Conservation (phyloP, 2,888 invertebrate species). For the Polyommatus icarus region DNA sequence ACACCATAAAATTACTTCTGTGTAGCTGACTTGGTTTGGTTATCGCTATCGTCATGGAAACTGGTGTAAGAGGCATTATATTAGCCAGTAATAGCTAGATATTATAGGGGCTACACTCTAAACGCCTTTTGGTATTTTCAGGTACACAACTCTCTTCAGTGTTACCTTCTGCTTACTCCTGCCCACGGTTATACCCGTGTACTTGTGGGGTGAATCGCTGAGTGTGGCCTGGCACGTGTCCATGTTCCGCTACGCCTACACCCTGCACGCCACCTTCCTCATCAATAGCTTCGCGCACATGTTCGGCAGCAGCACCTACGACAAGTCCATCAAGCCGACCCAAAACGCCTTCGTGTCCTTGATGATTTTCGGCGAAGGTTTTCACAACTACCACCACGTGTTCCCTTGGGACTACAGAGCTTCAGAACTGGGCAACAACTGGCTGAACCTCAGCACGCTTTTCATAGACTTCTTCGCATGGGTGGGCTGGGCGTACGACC, state of each 20-base stretch:
- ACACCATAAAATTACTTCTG: no score
- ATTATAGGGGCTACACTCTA: not conserved
- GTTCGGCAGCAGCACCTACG: conserved; percentile 68
- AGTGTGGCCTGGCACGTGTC: conserved; percentile 57
- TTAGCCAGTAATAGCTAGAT: not conserved
- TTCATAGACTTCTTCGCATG: conserved; percentile 57
- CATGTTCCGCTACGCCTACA: conserved; percentile 75
- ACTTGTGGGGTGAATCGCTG: conserved; percentile 79
- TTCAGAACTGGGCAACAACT: conserved; percentile 51
- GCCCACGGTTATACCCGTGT: conserved; percentile 69
- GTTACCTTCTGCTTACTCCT: conserved; percentile 76
- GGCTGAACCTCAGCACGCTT: conserved; percentile 46
- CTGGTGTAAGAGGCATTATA: no score
- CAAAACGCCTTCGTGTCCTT: conserved; percentile 48
- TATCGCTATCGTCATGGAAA: no score
- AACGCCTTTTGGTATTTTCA: conserved; percentile 41
- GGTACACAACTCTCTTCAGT: conserved; percentile 82
- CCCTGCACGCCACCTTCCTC: conserved; percentile 79
- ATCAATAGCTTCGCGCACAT: conserved; percentile 84
- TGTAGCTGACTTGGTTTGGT: no score
- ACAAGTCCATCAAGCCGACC: conserved; percentile 52
- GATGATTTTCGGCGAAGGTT: conserved; percentile 53
- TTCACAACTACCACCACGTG: conserved; percentile 58
- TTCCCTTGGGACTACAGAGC: conserved; percentile 58
- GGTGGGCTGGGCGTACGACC: conserved; percentile 52